phyloP scores from a whole-genome alignment of 2,113 vertebrate genomes.

The Gracilinanus agilis region DNA sequence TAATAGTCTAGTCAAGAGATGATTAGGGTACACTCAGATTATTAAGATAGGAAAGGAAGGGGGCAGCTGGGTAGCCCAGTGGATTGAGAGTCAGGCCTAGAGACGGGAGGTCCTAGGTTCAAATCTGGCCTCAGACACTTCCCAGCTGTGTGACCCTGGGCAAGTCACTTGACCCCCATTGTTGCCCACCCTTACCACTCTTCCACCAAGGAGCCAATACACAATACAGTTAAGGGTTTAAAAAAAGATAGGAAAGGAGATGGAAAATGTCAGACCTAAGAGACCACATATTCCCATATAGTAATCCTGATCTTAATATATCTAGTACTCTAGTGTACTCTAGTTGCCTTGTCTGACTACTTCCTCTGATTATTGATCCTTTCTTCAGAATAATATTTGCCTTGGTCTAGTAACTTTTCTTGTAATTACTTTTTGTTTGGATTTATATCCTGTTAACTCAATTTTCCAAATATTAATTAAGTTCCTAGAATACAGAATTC shows the following conservation, averaged over 20 bases:
- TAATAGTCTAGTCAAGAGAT: neutral
- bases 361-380: neutral
- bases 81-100: no score
- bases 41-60: neutral
- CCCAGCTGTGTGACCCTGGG: no score
- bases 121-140: no score
- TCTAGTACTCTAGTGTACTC: neutral
- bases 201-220: no score
- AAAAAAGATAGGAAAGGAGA: neutral
- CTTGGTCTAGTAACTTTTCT: constrained; percentile 11
- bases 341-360: neutral
- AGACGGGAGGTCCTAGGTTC: no score
- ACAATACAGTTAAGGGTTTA: no score
- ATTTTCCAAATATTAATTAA: constrained; percentile 20
- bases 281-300: neutral
- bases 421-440: neutral
- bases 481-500: neutral
- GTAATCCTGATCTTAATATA: neutral
- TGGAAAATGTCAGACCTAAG: neutral
- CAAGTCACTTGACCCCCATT: no score
- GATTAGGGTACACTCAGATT: neutral
- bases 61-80: no score
- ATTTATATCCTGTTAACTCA: neutral
- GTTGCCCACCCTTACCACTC: no score
- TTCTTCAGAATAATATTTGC: neutral